phyloP scores from a whole-genome alignment of 2,797 vertebrate genomes.

The Girardinus metallicus region DNA sequence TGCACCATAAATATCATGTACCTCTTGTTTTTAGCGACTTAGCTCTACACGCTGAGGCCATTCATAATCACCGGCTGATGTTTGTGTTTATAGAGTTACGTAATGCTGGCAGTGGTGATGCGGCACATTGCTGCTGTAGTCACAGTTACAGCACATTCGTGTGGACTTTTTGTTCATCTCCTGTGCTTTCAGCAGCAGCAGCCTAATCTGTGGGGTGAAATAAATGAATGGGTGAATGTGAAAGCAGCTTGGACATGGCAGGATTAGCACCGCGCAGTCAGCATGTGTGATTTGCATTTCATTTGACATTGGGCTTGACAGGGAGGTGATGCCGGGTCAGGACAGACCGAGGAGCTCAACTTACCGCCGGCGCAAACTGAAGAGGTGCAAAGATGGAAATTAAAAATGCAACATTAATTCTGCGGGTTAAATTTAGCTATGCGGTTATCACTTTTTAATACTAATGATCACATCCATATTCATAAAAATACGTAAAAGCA shows the following conservation, averaged over 20 bases:
- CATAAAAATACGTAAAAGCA: constrained; percentile 47
- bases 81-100: constrained; percentile 57
- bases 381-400: background rate
- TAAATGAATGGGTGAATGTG: constrained; percentile 48
- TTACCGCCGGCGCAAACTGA: constrained; percentile 40
- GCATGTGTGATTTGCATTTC: constrained; percentile 63
- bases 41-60: constrained; percentile 35
- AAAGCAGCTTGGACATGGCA: constrained; percentile 51
- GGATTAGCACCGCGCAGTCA: constrained; percentile 61
- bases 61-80: constrained; percentile 62
- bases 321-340: constrained; percentile 66
- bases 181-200: constrained; percentile 38
- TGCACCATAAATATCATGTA: background rate
- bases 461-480: constrained; percentile 45
- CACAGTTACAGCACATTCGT: constrained; percentile 38
- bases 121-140: constrained; percentile 49
- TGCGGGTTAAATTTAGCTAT: constrained; percentile 1
- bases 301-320: constrained; percentile 69
- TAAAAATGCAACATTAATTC: constrained; percentile 18
- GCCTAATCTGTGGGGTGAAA: constrained; percentile 57
- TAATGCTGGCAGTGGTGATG: constrained; percentile 45
- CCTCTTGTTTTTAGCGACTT: background rate
- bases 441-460: background rate
- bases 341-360: constrained; percentile 53
- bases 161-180: constrained; percentile 28